These are phyloP conservation scores for Polyodon spathula DNA, from an alignment of 2,113 vertebrate genomes.

Conservation along the genomic window DNA sequence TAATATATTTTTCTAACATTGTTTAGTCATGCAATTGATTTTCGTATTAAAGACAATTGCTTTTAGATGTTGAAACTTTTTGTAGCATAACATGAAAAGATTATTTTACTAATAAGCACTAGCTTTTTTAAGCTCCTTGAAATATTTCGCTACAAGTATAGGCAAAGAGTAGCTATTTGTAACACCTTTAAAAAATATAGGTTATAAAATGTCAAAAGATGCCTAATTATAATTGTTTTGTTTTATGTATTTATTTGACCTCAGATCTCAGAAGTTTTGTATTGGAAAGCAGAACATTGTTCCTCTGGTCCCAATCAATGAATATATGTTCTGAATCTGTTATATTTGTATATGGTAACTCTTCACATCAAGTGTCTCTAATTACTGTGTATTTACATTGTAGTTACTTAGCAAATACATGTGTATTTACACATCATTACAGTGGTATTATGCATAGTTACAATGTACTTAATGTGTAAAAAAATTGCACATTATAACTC, in stretches of 20 bases:
- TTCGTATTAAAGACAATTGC: conserved; percentile 5
- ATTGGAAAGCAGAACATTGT: background rate
- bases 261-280: background rate
- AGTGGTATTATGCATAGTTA: too few relatives aligned
- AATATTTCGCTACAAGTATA: conserved; percentile 25
- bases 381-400: conserved; percentile 18
- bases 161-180: conserved; percentile 14
- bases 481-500: too few relatives aligned
- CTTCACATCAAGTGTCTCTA: background rate
- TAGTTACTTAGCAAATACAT: too few relatives aligned
- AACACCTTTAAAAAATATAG: conserved; percentile 14
- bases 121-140: conserved; percentile 11
- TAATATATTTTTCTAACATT: background rate
- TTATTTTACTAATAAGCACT: conserved; percentile 12
- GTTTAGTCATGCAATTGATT: conserved; percentile 13
- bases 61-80: conserved; percentile 2
- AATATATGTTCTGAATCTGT: too few relatives aligned
- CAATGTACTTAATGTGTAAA: too few relatives aligned
- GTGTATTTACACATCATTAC: too few relatives aligned
- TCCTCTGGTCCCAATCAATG: background rate
- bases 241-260: background rate
- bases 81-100: conserved; percentile 9
- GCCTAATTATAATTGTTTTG: background rate
- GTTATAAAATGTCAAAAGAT: conserved; percentile 17
- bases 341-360: too few relatives aligned